Base-by-base conservation (phyloP, 1,140 invertebrate genomes). In the Panagrolaimus sp. region DNA sequence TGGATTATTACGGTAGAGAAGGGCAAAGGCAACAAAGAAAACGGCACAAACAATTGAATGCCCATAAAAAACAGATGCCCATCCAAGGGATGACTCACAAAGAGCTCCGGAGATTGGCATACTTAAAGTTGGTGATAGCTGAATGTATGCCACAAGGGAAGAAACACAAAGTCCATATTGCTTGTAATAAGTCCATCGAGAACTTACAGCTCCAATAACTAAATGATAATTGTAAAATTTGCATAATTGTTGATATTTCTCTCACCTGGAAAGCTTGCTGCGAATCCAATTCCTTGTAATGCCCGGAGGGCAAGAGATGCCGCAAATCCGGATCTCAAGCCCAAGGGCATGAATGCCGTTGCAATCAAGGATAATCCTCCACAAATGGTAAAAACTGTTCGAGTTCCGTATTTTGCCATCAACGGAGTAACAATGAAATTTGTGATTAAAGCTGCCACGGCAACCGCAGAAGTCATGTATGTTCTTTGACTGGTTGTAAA, bases 31-130 rank as follows among this genome's bases (percentile, higher is more conserved):
- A 9, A 72, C 66, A 48, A 81, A 81, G 15, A 82, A 68, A 63
- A 83, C 48, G 17, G 69, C 63, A 28, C 65, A 73, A 10, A 65
- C 66, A 15, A 63, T 71, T 62, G 74, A 81, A 67, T 82, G 80
- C 7, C 71, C 72, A 47, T 83, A 82, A 64, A 83, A 83, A 17
- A 82, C 76, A 8, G 74, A 79, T 32, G 78, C 76, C 81, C 81
- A 81, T 52, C 73, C 70, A 47, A 52, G 67, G 62, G 28, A 38
- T 17, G 58, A 47, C 32, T 55, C 48, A 44, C 78, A 82, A 14
- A 81, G 58, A 44, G 71, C 65, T 3, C 79, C 79, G 21, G 75
- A 78, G 28, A 78, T 71, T 15, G 80, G 81, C 79, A 83, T 81
- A 6, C 76, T 76, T 47, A 78, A 71, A 12, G 76, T 71, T 21